Base-by-base conservation (phyloP, 1,140 invertebrate species). In the Vollenhovia emeryi region DNA sequence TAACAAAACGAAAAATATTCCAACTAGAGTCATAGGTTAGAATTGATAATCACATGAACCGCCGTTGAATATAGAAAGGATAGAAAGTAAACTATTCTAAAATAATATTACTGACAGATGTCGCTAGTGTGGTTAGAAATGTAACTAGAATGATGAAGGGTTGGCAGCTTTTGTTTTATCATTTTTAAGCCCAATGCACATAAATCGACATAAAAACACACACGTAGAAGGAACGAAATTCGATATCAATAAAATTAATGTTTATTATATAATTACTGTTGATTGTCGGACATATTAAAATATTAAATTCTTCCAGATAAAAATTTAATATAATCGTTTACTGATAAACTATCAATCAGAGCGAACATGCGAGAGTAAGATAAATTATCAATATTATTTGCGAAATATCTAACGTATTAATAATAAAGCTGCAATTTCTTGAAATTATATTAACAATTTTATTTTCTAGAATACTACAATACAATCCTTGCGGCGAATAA, bases 401-500 rank as follows among this genome's bases (percentile, higher is more conserved):
- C 18, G 0, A 36, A 52, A 55, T 2, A 64, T n/a, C n/a, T n/a
- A n/a, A n/a, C 7, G 2, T 36, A 57, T 74, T 55, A 74, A 50
- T 21, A 74, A 40, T 57, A 74, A 57, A 60, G 18, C 9, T 76
- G 4, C 7, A 50, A 48, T 33, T 73, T 76, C 8, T 18, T 76
- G 6, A 60, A 60, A 15, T 76, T 30, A 43, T 43, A 43, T 40
- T 60, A 60, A 60, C 24, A 43, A 50, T 24, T 79, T 66, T 79
- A 79, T 79, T 79, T 66, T 78, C 27, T 64, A 66, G 3, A 36
- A 64, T 78, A 64, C 43, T 48, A 78, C 45, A 78, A 78, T 48
- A 62, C 24, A 52, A 78, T 52, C 13, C 60, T 79, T 66, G 43
- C 43, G 52, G 43, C 24, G 43, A 76, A 78, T 78, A 52, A 78